These are phyloP conservation scores for Ageneiosus marmoratus DNA, from an alignment of 2,113 vertebrate species.

Conservation along the genomic window DNA sequence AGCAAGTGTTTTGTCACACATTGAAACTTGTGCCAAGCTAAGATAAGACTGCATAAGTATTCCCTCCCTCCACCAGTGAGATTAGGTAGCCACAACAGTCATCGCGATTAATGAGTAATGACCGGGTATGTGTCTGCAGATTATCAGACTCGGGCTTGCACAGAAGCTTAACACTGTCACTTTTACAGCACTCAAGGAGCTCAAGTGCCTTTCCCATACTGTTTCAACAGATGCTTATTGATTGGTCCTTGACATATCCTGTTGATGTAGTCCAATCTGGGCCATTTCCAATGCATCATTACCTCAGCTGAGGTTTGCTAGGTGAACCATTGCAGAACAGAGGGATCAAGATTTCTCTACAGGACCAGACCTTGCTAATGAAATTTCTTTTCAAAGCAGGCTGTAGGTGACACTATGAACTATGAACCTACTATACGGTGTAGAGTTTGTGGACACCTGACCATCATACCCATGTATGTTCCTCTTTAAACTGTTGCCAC, in stretches of 20 bases:
- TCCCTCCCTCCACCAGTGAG: slow-evolving; percentile 15
- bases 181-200: slow-evolving; percentile 1
- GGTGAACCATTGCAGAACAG: background rate
- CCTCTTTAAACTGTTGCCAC: background rate
- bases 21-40: slow-evolving; percentile 32
- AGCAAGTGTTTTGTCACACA: slow-evolving; percentile 29
- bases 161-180: slow-evolving; percentile 3
- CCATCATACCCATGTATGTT: background rate
- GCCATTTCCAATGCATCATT: background rate
- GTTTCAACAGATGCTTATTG: background rate
- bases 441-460: background rate
- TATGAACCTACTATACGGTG: background rate
- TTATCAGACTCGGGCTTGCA: slow-evolving; percentile 7
- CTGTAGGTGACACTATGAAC: background rate
- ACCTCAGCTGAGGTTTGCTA: background rate
- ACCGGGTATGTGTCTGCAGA: background rate
- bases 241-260: slow-evolving; percentile 7
- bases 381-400: background rate
- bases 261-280: too few species aligned
- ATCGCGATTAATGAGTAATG: background rate
- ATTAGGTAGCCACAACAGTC: background rate
- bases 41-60: slow-evolving; percentile 60
- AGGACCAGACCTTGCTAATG: background rate
- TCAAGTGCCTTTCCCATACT: background rate
- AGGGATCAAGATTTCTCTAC: background rate